A percentile compares a stretch with the other conserved stretches of the same genome.
Conservation (phyloP, 2,113 vertebrate genomes). For the Aythya baeri region DNA sequence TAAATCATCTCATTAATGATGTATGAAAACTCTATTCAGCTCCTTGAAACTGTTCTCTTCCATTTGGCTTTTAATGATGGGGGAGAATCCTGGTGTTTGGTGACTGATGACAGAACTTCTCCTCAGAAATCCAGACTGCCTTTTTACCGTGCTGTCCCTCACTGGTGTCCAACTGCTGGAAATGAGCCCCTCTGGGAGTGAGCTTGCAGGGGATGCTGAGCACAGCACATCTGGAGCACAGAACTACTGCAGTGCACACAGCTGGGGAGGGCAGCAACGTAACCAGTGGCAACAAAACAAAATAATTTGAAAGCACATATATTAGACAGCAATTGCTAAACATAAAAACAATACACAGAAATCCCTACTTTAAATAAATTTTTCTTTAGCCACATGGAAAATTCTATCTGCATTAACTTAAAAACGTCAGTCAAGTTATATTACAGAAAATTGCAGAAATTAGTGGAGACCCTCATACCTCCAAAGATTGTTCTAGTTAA, state of each 20-base stretch:
- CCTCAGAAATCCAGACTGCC: conserved; percentile 12
- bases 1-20: neutral
- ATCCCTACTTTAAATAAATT: neutral
- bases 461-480: neutral
- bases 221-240: conserved; percentile 5
- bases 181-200: neutral
- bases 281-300: neutral
- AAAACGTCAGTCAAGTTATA: neutral
- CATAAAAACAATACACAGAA: neutral
- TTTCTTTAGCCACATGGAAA: neutral
- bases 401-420: neutral
- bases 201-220: neutral
- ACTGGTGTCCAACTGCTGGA: neutral
- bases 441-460: neutral
- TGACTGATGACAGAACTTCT: conserved; percentile 44
- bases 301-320: neutral
- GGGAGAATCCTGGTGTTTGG: neutral
- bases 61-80: neutral
- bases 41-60: neutral
- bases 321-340: neutral
- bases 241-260: neutral
- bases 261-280: neutral
- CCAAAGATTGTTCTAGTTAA: neutral
- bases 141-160: conserved; percentile 37
- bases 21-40: conserved; percentile 20